Conservation (phyloP, 2,113 vertebrate genomes). For the Chascanopsetta lugubris region DNA sequence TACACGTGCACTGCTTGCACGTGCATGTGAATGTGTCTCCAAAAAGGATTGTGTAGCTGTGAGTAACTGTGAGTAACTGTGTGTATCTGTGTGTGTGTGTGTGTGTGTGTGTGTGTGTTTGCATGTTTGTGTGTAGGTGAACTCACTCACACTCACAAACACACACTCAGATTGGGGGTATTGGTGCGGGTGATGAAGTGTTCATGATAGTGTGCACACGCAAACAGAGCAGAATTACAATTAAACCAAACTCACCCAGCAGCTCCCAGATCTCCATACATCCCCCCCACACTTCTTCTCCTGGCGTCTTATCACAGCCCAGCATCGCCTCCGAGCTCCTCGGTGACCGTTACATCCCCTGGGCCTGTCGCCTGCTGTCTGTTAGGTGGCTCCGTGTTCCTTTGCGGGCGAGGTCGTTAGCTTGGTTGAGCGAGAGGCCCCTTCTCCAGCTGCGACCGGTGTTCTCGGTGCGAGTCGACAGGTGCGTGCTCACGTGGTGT, state of each 20-base stretch:
- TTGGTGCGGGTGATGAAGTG: slow-evolving; percentile 68
- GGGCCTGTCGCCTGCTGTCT: neutral
- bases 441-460: neutral
- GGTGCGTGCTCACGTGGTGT: slow-evolving; percentile 2
- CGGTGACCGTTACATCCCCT: slow-evolving; percentile 23
- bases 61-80: slow-evolving; percentile 21
- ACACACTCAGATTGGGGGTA: slow-evolving; percentile 46
- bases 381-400: slow-evolving; percentile 14
- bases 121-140: slow-evolving; percentile 30
- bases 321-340: slow-evolving; percentile 29
- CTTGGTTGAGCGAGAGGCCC: slow-evolving; percentile 10
- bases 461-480: slow-evolving; percentile 6
- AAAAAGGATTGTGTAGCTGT: slow-evolving; percentile 47
- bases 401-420: slow-evolving; percentile 1
- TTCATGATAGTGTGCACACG: slow-evolving; percentile 63
- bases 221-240: slow-evolving; percentile 68
- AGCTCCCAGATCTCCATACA: slow-evolving; percentile 52
- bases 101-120: no score
- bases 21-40: no score
- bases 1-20: slow-evolving; percentile 47
- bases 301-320: slow-evolving; percentile 16
- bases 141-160: slow-evolving; percentile 11
- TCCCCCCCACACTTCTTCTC: slow-evolving; percentile 37
- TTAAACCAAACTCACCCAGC: slow-evolving; percentile 59
- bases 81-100: slow-evolving; percentile 30